phyloP scores from a whole-genome alignment of 2,797 vertebrate species.

The Agapornis canus region DNA sequence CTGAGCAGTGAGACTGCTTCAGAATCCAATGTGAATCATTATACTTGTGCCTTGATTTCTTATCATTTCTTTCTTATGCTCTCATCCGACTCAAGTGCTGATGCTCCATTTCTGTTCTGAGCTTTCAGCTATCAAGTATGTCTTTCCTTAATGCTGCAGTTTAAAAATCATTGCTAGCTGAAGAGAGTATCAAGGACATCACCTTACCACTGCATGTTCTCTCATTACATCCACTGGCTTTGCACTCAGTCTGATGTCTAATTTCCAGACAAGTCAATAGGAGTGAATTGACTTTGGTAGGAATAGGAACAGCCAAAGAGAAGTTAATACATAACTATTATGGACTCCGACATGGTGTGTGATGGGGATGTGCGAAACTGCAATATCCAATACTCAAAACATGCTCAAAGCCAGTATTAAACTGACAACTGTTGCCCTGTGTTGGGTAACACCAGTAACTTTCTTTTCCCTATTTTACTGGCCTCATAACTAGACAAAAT shows the following conservation, averaged over 20 bases:
- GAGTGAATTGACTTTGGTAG: background rate
- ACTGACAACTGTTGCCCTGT: background rate
- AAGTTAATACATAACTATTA: background rate
- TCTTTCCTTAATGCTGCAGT: background rate
- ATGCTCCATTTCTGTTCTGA: background rate
- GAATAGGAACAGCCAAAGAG: background rate
- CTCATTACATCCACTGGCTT: background rate
- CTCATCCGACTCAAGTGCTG: background rate
- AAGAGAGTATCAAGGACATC: background rate
- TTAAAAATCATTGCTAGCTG: background rate
- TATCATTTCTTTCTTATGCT: background rate
- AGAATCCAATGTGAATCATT: background rate
- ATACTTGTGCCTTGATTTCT: slow-evolving; percentile 12
- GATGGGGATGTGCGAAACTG: background rate
- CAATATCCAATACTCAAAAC: background rate
- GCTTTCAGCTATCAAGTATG: background rate
- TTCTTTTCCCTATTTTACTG: background rate
- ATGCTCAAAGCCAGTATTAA: background rate
- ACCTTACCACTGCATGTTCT: accelerated
- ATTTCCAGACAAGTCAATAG: background rate
- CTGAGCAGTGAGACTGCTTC: background rate
- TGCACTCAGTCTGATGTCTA: background rate
- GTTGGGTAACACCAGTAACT: background rate
- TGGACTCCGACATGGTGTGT: background rate
- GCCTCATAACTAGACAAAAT: background rate